A percentile compares a stretch with the other conserved stretches of the same genome.
Evolutionary conservation across 2,888 invertebrate genomes (phyloP).

Genomic region (Polyploca ridens): DNA sequence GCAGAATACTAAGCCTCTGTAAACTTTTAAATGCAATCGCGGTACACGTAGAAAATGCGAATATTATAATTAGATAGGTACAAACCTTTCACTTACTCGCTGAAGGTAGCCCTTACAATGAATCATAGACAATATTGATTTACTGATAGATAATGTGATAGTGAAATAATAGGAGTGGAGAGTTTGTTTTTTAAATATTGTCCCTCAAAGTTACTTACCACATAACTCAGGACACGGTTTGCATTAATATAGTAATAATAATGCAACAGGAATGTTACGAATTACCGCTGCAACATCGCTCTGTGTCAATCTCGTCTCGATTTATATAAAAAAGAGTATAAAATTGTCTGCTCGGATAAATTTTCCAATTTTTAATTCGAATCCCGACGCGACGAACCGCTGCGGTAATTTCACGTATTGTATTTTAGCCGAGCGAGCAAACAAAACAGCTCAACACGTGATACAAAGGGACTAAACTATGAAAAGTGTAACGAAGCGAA

Average conservation of each 20-base stretch:
- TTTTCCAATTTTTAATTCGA: conserved; percentile 23
- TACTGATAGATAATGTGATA: no score
- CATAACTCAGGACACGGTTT: no score
- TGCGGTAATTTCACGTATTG: conserved; percentile 23
- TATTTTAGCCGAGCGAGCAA: conserved; percentile 15
- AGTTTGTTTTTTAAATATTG: no score
- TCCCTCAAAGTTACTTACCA: no score
- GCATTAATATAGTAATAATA: no score
- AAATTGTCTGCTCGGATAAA: conserved; percentile 5
- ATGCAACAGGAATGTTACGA: no score
- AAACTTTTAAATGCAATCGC: neutral
- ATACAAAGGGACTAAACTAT: conserved; percentile 56
- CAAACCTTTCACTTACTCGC: neutral
- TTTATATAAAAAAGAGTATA: neutral
- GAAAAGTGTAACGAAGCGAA: conserved; percentile 64
- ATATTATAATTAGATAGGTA: neutral
- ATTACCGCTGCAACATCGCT: neutral
- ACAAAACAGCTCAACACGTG: conserved; percentile 18
- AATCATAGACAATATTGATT: neutral
- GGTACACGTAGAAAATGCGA: neutral
- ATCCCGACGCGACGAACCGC: conserved; percentile 17
- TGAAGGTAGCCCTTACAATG: neutral
- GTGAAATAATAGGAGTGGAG: no score
- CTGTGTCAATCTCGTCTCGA: neutral
- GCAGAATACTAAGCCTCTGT: neutral